These are phyloP conservation scores for Deilephila porcellus DNA, from an alignment of 2,888 invertebrate genomes.

Conservation along the genomic window DNA sequence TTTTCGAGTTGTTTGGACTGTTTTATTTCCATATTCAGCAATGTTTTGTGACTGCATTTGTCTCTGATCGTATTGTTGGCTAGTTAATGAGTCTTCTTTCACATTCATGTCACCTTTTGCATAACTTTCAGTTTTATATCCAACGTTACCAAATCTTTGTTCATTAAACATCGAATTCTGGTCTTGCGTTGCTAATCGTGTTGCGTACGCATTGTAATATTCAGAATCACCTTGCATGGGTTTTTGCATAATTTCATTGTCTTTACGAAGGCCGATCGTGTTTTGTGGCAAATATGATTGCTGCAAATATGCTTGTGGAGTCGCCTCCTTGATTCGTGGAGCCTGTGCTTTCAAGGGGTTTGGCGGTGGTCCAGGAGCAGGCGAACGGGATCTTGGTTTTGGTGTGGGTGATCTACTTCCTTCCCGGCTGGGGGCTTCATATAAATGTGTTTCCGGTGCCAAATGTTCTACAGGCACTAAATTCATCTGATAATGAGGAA, in stretches of 20 bases:
- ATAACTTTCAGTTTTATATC: slow-evolving; percentile 79
- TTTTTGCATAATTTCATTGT: slow-evolving; percentile 78
- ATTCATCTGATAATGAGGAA: slow-evolving; percentile 92
- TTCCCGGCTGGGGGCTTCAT: slow-evolving; percentile 85
- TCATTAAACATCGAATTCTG: slow-evolving; percentile 79
- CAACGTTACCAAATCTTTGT: slow-evolving; percentile 77
- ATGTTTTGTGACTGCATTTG: slow-evolving; percentile 81
- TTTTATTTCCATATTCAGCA: slow-evolving; percentile 82
- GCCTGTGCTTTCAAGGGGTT: slow-evolving; percentile 88
- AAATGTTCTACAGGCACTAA: slow-evolving; percentile 88
- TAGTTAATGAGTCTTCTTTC: slow-evolving; percentile 70
- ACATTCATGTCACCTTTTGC: slow-evolving; percentile 67
- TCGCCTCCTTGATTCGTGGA: slow-evolving; percentile 84
- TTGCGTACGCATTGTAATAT: slow-evolving; percentile 57
- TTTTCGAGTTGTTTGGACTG: slow-evolving; percentile 86
- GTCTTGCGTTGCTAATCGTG: slow-evolving; percentile 64
- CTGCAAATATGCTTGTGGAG: slow-evolving; percentile 66
- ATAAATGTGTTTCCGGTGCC: slow-evolving; percentile 85
- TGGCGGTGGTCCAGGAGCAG: slow-evolving; percentile 89
- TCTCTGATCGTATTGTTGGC: slow-evolving; percentile 74
- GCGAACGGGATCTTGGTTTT: slow-evolving; percentile 86
- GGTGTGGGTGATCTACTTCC: slow-evolving; percentile 87
- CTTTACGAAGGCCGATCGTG: slow-evolving; percentile 67
- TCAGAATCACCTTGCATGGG: slow-evolving; percentile 70
- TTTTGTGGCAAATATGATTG: slow-evolving; percentile 68